Evolutionary conservation across 2,888 invertebrate species (phyloP), one percentile per base, ranked within the genome.

Genomic region (Aphidius colemani): DNA sequence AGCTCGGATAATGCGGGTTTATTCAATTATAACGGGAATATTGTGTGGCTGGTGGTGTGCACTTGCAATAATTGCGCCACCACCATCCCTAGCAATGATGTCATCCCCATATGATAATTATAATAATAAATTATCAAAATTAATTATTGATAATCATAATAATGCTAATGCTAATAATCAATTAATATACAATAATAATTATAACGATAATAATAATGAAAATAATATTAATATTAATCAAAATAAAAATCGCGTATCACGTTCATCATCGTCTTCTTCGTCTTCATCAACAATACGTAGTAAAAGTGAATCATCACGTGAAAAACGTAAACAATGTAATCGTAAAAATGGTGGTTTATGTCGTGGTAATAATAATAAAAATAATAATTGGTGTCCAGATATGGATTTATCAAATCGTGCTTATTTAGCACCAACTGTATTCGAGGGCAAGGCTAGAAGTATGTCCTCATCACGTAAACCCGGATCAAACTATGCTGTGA

Each of bases 341-440:
- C 76, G 74, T 67, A 78, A 77, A 67, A 65, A 61, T 41, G 57
- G 56, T 13, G 73, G 76, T 63, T 69, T 65, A 64, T 75, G 78
- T 62, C 73, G 75, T 50, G 75, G 75, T 6, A 71, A 78, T 53
- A n/a, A 39, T 61, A 67, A 69, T 46, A 65, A 67, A 18, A 68
- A 70, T 48, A 64, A 65, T 60, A 71, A 81, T 70, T 86, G 85
- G 82, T 88, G 88, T 76, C 87, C 87, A 51, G 86, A 87, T 68
- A 85, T 86, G 71, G 88, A 89, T 83, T 86, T 89, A 64, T 86
- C 87, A 57, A 86, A 88, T 74, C 84, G 89, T 72, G 89, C 89
- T 30, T 88, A 83, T 79, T 83, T 86, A 68, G 89, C 89, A 68
- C 87, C 88, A 70, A 88, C 88, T 61, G 88, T 90, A 56, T 88